Base-by-base conservation (phyloP, 2,888 invertebrate genomes). In the Empis livida region DNA sequence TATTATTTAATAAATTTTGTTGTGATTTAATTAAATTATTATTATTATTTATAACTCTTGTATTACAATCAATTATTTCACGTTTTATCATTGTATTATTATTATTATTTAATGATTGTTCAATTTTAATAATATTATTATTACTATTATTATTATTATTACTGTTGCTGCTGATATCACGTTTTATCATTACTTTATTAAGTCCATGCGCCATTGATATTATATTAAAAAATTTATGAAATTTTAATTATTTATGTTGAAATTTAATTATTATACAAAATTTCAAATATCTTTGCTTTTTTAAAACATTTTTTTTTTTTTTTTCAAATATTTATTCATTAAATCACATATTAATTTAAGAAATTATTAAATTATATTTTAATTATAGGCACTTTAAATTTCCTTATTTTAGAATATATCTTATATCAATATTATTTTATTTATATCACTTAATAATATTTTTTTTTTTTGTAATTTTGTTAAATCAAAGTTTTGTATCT, bases 131-230 rank as follows among this genome's bases (percentile, higher is more conserved):
- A 8, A 5, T 6, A 14, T 11, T 17, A 16, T 40, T 40, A 16
- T 16, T 40, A 13, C 5, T 5, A 13, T 40, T 17, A 11, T 32
- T 52, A 45, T 42, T 47, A 31, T 45, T 48, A 37, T 20, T 50
- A 37, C 27, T 47, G 16, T 9, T 49, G 17, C 41, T 49, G 44
- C 35, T 42, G 41, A 48, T 53, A 53, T 53, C 53, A 52, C 53
- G 51, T 53, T 53, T 53, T 52, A 53, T 50, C 49, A 50, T 53
- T 50, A 53, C 52, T 52, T 51, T 52, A 52, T 52, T 53, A 47
- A 50, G 52, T 49, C 47, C 48, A 50, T 46, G 50, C 49, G 53
- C 52, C 53, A 53, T 53, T 27, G 23, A 27, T 27, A 27, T 27
- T 8, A 20, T 20, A 20, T 20, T 5, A 6, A 27, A 27, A 8